Percentiles rank a stretch among this genome's conserved stretches.
Conservation (phyloP, 2,888 invertebrate genomes). For the Ophion costatus region DNA sequence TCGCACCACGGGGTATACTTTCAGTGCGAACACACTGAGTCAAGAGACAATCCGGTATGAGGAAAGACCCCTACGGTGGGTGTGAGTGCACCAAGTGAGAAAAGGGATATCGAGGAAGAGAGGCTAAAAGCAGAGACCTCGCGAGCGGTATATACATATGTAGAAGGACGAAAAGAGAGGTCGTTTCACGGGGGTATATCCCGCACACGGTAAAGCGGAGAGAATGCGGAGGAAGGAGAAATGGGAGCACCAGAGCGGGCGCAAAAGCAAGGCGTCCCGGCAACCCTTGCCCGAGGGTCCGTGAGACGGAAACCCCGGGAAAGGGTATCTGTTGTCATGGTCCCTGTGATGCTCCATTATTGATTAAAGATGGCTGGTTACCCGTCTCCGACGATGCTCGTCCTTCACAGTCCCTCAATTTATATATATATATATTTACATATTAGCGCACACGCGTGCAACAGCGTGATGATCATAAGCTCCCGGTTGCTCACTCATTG, state of each 20-base stretch:
- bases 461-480: slow-evolving; percentile 3
- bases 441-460: slow-evolving; percentile 18
- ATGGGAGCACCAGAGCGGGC: slow-evolving; percentile 69
- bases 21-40: not conserved
- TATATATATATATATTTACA: slow-evolving; percentile 16
- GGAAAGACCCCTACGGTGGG: slow-evolving; percentile 46
- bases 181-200: slow-evolving; percentile 39
- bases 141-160: slow-evolving; percentile 70
- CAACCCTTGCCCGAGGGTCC: slow-evolving; percentile 80
- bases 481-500: slow-evolving; percentile 1
- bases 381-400: slow-evolving; percentile 49
- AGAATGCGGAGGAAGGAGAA: slow-evolving; percentile 46
- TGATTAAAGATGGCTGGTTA: slow-evolving; percentile 83
- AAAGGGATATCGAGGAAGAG: slow-evolving; percentile 35
- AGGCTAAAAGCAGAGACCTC: slow-evolving; percentile 65
- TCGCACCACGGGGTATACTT: slow-evolving; percentile 59
- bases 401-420: slow-evolving; percentile 35
- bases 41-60: slow-evolving; percentile 43
- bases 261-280: slow-evolving; percentile 72
- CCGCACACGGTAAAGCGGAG: slow-evolving; percentile 41
- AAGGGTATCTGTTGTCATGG: slow-evolving; percentile 83
- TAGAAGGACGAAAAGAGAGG: slow-evolving; percentile 47
- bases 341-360: slow-evolving; percentile 83
- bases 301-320: slow-evolving; percentile 77
- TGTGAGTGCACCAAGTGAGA: slow-evolving; percentile 45